These are phyloP conservation scores for Gallinago media DNA, from an alignment of 2,113 vertebrate species.

Conservation along the genomic window DNA sequence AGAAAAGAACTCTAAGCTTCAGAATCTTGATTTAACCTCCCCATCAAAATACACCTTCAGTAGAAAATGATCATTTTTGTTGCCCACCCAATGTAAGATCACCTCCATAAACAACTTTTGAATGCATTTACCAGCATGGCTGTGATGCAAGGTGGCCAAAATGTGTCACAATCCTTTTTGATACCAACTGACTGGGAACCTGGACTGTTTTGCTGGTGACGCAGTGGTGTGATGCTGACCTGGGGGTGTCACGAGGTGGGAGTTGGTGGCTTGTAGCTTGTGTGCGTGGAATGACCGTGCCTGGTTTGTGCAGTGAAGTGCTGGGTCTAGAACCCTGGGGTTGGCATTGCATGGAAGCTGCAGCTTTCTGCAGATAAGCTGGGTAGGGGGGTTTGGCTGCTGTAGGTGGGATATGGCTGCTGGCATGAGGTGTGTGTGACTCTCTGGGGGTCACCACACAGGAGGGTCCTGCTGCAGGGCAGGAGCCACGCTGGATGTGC, in stretches of 20 bases:
- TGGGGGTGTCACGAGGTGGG: not conserved
- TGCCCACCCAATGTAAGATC: not conserved
- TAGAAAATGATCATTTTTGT: not conserved
- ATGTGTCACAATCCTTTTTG: not conserved
- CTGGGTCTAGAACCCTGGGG: not conserved
- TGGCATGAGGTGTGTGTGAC: not conserved
- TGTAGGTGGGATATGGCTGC: not conserved
- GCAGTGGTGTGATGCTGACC: fast-evolving
- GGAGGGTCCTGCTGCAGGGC: not conserved
- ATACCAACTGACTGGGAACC: not conserved
- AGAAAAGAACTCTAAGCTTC: not conserved
- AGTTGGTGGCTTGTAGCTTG: fast-evolving
- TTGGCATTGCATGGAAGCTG: fast-evolving
- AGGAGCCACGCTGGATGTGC: not conserved
- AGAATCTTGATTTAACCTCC: not conserved
- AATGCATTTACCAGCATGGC: not conserved
- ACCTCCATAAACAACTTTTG: not conserved
- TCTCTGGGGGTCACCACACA: fast-evolving
- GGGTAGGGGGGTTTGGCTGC: not conserved
- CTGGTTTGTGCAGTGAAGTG: not conserved
- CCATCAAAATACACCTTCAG: not conserved
- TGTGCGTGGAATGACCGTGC: fast-evolving
- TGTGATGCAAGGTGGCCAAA: not conserved
- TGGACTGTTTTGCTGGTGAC: not conserved
- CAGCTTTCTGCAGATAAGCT: not conserved